Base-by-base conservation (phyloP, 1,140 invertebrate genomes). In the Bombus consobrinus region DNA sequence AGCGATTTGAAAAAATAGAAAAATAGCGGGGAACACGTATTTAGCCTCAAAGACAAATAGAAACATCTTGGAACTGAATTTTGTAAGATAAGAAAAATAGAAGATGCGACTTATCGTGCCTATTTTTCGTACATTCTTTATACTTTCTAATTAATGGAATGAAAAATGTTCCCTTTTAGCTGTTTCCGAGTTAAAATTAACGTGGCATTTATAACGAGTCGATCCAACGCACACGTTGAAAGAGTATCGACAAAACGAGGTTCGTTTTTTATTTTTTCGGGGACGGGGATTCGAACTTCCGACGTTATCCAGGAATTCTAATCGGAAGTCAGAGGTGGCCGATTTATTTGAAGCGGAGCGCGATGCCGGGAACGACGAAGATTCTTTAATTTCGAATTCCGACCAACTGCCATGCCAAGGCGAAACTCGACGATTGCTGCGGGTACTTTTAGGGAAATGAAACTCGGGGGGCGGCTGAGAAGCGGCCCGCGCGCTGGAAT, bases 361-460 rank as follows among this genome's bases (percentile, higher is more conserved):
- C 34, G 41, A 53, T 53, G 47, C 47, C 47, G 47, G 47, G 59
- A 84, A 77, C 78, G 59, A 28, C 43, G 72, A 62, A 75, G 77
- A 90, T 90, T 87, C 89, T 90, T 90, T 90, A 90, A 90, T 90
- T 84, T 83, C 80, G n/a, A 64, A 90, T 84, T 68, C 84, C 78
- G 32, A 41, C 68, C 78, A 89, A 87, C 85, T 72, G 57, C 39
- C 73, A 68, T 72, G 62, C 39, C 73, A 68, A 59, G 53, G 75
- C 83, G 83, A 88, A 89, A 86, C 79, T 83, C 79, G 75, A 47
- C 85, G 76, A 89, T 89, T 87, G 71, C 79, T 83, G 68, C 53
- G 85, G 59, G 81, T 80, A 89, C 90, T 93, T 91, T 92, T 90
- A 92, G 87, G 89, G 83, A 94, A 93, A 94, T 93, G 92, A 93